phyloP scores from a whole-genome alignment of 2,888 invertebrate species.

The Drosophila tripunctata region DNA sequence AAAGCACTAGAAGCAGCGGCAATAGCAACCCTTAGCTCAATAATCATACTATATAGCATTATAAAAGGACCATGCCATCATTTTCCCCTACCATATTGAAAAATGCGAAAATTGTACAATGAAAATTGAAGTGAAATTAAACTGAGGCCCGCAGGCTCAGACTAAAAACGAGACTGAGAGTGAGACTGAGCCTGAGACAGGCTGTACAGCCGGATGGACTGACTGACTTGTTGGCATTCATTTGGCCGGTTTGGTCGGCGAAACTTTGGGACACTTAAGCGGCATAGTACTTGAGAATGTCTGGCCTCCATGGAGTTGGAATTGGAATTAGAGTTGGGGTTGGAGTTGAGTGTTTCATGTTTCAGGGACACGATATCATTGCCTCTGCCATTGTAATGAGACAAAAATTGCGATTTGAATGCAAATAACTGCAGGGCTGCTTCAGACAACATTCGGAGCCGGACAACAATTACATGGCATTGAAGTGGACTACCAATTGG shows the following conservation, averaged over 20 bases:
- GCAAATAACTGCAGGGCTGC: slow-evolving; percentile 79
- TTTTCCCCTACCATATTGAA: slow-evolving; percentile 50
- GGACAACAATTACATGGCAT: slow-evolving; percentile 72
- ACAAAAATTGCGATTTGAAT: slow-evolving; percentile 80
- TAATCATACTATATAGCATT: slow-evolving; percentile 13
- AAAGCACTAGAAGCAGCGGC: slow-evolving; percentile 10
- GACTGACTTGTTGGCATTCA: slow-evolving; percentile 73
- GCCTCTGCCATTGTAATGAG: slow-evolving; percentile 64
- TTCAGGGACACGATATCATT: slow-evolving; percentile 41
- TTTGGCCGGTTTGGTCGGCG: slow-evolving; percentile 61
- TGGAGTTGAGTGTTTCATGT: slow-evolving; percentile 23
- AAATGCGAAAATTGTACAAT: slow-evolving; percentile 77
- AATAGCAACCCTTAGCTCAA: slow-evolving; percentile 52
- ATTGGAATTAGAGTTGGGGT: not conserved
- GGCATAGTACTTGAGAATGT: slow-evolving; percentile 47
- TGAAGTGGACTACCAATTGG: slow-evolving; percentile 34
- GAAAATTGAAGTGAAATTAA: slow-evolving; percentile 77
- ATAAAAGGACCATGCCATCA: not conserved
- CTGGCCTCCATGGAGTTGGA: slow-evolving; percentile 20
- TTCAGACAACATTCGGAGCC: slow-evolving; percentile 44
- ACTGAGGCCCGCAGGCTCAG: slow-evolving; percentile 68
- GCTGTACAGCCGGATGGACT: slow-evolving; percentile 43
- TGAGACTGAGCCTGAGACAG: slow-evolving; percentile 5
- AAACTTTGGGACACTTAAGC: slow-evolving; percentile 78
- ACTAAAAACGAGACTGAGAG: slow-evolving; percentile 7